phyloP scores from a whole-genome alignment of 2,797 vertebrate species.

The Phoeniculus purpureus region DNA sequence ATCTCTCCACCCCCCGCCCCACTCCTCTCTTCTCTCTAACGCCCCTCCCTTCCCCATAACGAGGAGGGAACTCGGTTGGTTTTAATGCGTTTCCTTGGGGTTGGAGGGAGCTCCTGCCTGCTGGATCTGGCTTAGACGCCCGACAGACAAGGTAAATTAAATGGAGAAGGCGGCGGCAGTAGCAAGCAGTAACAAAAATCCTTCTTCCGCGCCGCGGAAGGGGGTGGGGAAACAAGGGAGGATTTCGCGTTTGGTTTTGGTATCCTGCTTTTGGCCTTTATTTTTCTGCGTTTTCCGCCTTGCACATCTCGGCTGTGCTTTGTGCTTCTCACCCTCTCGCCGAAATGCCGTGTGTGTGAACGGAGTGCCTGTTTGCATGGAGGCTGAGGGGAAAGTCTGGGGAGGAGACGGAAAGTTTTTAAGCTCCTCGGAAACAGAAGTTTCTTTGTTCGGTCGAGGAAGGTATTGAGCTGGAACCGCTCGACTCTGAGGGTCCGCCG shows the following conservation, averaged over 20 bases:
- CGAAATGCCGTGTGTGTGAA: not conserved
- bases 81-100: not conserved
- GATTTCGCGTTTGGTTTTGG: constrained; percentile 22
- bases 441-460: constrained; percentile 75
- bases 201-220: not conserved
- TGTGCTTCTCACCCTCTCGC: not conserved
- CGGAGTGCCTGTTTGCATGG: not conserved
- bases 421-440: constrained; percentile 54
- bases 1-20: not conserved
- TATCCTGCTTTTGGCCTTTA: constrained; percentile 45
- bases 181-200: not conserved
- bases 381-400: constrained; percentile 2
- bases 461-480: constrained; percentile 40
- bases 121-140: constrained; percentile 1
- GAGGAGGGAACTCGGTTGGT: not conserved
- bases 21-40: no score
- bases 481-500: not conserved
- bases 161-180: not conserved
- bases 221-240: constrained; percentile 32
- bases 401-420: constrained; percentile 60
- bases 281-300: constrained; percentile 34
- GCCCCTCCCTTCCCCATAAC: no score
- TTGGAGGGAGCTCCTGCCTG: not conserved
- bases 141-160: constrained; percentile 43
- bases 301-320: not conserved